Evolutionary conservation across 2,797 vertebrate genomes (phyloP), one percentile per base, ranked within the genome.

Genomic region (Coendou prehensilis): DNA sequence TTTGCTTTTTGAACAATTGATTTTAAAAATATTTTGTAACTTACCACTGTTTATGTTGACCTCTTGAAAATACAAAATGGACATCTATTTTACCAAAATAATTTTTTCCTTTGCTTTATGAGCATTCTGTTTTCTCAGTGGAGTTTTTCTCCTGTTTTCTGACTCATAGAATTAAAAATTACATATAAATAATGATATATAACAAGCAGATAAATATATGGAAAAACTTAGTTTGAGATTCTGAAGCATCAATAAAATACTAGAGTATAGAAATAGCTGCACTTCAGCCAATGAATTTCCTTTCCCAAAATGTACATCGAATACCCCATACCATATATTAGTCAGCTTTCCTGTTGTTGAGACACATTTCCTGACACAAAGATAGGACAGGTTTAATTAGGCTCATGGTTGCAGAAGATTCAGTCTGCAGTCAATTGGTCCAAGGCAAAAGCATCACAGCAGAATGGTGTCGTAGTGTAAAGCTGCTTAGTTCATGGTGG

Each of bases 21-120:
- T 92, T 96, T 97, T 20, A 13, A 94, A 98, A 97, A 92, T 98
- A 87, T 94, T 95, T 81, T 95, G 89, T 87, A 97, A 94, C 63
- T 97, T 89, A 94, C 83, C 93, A 94, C 95, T 97, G 95, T 96
- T 98, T 98, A 96, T 80, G 64, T 91, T 2, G 91, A 98, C 96
- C 97, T 94, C 95, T 91, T 93, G 52, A 95, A 97, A 95, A 91
- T 87, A 96, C 73, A 97, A 95, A 71, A 87, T 89, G 82, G 88
- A 97, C 96, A 97, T 97, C 88, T 97, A 97, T 89, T 76, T 85
- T 89, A 96, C 83, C 75, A 95, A 95, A 96, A 96, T 91, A 71
- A 17, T 79, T 93, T 87, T 95, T 93, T 95, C 89, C 59, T 95
- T 89, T 92, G 82, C 52, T 89, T 88, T 95, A 47, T 75, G 67